Evolutionary conservation across 1,140 invertebrate genomes (phyloP), one percentile per base, ranked within the genome.

Genomic region (Lucilia cuprina): DNA sequence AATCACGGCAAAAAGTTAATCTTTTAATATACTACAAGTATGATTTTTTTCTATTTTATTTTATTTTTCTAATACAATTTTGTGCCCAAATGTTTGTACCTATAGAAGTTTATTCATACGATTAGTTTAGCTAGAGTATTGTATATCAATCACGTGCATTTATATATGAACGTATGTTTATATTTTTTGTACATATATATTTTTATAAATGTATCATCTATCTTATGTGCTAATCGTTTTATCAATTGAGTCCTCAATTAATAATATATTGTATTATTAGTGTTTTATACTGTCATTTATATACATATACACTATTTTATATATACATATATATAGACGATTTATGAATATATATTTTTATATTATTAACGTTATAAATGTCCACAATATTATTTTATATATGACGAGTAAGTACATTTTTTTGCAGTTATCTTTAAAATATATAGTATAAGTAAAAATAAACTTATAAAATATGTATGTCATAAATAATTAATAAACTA

Each of bases 81-180:
- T 60, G n/a, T 60, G n/a, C 55, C 55, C 55, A 60, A 60, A 60
- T 60, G 55, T 60, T 60, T 60, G 13, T 41, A n/a, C n/a, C n/a
- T n/a, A 30, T 30, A 30, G 1, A 30, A 30, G 25, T 30, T 30
- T 30, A 30, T 30, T 41, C 55, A 60, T 17, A n/a, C n/a, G 14
- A 60, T 5, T 60, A n/a, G 17, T 41, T n/a, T 41, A 41, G 17
- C 9, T 30, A 70, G 65, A 25, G 65, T 70, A 70, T 19, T 70
- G 65, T 70, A 70, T 70, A 70, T 70, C 65, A 70, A 70, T 70
- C 65, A 70, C 65, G 65, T 70, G n/a, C 65, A 77, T 35, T 13
- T 35, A 77, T 13, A 35, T 74, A 74, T 74, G 12, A 5, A 74
- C 25, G 10, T 74, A 41, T 41, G 41, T 41, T 41, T 41, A 41